Evolutionary conservation across 2,888 invertebrate genomes (phyloP), one percentile per base, ranked within the genome.

Genomic region (Caenorhabditis japonica): DNA sequence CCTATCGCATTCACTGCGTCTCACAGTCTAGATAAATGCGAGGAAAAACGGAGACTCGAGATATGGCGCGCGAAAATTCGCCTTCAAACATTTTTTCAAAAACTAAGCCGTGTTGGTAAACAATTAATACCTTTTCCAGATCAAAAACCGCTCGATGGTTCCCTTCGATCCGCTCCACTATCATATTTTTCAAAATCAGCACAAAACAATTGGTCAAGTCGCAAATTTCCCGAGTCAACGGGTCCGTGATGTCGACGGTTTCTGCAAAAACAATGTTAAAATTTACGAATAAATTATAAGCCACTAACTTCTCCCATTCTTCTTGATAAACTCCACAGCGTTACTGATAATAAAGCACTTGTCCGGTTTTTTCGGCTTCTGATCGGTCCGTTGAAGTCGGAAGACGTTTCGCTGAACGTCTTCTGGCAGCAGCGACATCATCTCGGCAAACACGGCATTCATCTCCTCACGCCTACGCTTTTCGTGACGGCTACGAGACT

Each of bases 341-440:
- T 39, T 56, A 0, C 69, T 61, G 36, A 74, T 74, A 4, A 74
- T 64, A 17, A 46, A 62, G 25, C 74, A 74, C 43, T 74, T 74
- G 36, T 74, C 69, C 19, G 69, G 74, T 25, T 60, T 52, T 36
- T 53, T 56, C 17, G 69, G 52, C 10, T 59, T 41, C n/a, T 55
- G 55, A 46, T 60, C 44, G 8, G 19, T 23, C 4, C 39, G 27
- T 8, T 39, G 17, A 12, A 23, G 0, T n/a, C 39, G 39, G 39
- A 15, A 34, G 10, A 17, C 46, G 49, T 49, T 21, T 2, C 12
- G 4, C 15, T 23, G 21, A 2, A 56, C n/a, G n/a, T 30, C 33
- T 13, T 46, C 47, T 4, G 69, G 58, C 15, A 74, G 15, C 3
- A 59, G 36, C 1, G 19, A 21, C 58, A 55, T 53, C 74, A 74